These are phyloP conservation scores for Momotus momota DNA, from an alignment of 2,797 vertebrate species.

Conservation along the genomic window DNA sequence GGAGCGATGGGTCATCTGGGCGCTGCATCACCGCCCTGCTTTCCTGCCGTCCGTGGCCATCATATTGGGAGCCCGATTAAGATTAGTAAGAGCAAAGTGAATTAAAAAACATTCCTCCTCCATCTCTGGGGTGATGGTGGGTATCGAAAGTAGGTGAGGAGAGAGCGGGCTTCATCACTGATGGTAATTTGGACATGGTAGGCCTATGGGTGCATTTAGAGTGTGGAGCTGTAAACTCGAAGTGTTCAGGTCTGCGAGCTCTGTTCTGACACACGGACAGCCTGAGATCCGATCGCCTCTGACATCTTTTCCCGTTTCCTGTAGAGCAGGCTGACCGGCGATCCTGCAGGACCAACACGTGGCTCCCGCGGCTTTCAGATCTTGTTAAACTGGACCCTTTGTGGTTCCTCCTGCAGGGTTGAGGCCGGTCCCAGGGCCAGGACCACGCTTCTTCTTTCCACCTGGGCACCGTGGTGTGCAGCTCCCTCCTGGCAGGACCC, in stretches of 20 bases:
- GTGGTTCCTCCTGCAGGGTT: not conserved
- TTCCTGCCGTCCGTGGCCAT: not conserved
- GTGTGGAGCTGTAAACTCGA: not conserved
- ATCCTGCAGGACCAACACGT: rapidly evolving
- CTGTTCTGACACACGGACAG: not conserved
- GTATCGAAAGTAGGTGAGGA: not conserved
- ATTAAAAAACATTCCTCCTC: not conserved
- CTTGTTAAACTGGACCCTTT: not conserved
- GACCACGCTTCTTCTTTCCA: rapidly evolving
- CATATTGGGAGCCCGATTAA: rapidly evolving
- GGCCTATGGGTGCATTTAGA: not conserved
- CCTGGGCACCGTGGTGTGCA: rapidly evolving
- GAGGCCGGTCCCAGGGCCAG: not conserved
- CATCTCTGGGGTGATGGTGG: not conserved
- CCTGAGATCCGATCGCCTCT: slow-evolving; percentile 18
- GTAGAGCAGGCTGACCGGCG: rapidly evolving
- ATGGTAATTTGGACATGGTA: not conserved
- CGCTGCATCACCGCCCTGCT: rapidly evolving
- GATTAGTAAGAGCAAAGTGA: not conserved
- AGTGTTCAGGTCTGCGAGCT: not conserved
- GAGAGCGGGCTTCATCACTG: rapidly evolving
- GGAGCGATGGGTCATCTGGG: not conserved
- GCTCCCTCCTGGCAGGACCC: rapidly evolving
- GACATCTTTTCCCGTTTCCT: not conserved
- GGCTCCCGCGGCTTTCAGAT: not conserved